Base-by-base conservation (phyloP, 2,113 vertebrate species). In the Phrynocephalus versicolor region DNA sequence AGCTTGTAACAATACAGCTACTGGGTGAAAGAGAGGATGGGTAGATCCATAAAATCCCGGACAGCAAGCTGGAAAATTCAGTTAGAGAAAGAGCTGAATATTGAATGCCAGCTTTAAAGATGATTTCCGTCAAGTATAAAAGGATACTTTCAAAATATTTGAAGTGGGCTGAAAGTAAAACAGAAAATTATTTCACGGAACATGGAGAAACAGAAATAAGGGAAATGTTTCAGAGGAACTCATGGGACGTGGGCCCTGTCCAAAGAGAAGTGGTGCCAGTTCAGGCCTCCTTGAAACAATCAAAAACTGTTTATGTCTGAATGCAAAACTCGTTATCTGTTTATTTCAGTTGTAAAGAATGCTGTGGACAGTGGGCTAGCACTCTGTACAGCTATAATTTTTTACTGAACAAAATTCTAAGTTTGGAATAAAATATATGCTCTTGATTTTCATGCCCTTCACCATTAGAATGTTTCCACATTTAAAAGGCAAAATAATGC, bases 1-100 rank as follows among this genome's bases (percentile, higher is more conserved):
- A 85, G 27, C 89, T 91, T 94, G 83, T 94, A 94, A 94, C 69
- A 81, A 51, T 89, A 87, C 88, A 94, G 88, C 75, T 84, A 85
- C 89, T 81, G 41, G 76, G 89, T 55, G 73, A 76, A 88, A 37
- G 88, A 89, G 88, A 89, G 88, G 78, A 85, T 86, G 90, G 93
- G 89, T 88, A 94, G 85, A 87, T 70, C 85, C 92, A 84, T 92
- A 92, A 94, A 90, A 58, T 14, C 85, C 88, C 41, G 69, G 88
- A 81, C 82, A 94, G 85, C 55, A 82, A 93, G 72, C 83, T 88
- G 89, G 91, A 95, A 94, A 60, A 91, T 92, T 70, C 72, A 88
- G 88, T 87, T 91, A 92, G 87, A 92, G 89, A 85, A 90, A 81
- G 87, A 85, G 74, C 39, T 88, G 88, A 89, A 92, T 82, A 86